Percentiles rank a stretch among this genome's conserved stretches.
These are phyloP conservation scores for Myripristis jacobus DNA, from an alignment of 2,797 vertebrate genomes.

Conservation along the genomic window DNA sequence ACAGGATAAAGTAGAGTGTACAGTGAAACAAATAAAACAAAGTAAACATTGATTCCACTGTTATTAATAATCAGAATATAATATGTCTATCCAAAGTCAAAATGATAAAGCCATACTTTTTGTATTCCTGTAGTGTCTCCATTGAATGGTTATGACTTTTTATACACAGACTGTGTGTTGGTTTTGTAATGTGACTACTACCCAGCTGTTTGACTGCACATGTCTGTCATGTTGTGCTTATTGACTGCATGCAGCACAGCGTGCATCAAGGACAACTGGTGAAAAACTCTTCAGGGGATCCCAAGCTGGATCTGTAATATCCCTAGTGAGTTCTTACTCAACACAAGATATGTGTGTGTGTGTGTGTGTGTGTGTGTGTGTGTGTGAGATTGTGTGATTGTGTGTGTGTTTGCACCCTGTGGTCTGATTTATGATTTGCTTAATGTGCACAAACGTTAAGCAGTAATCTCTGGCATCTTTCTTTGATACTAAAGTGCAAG, in stretches of 20 bases:
- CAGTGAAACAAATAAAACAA: no score
- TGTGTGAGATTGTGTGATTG: no score
- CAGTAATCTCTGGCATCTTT: not conserved
- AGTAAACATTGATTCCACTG: no score
- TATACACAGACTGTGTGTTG: slow-evolving; percentile 3
- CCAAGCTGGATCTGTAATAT: slow-evolving; percentile 15
- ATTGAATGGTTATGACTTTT: not conserved
- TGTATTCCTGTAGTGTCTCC: not conserved
- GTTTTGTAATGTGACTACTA: slow-evolving; percentile 25
- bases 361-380: not conserved
- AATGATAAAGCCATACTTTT: no score
- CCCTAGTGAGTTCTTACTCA: slow-evolving; percentile 13
- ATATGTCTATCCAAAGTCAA: no score
- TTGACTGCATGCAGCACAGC: slow-evolving; percentile 16
- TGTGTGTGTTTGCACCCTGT: no score
- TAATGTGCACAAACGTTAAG: not conserved
- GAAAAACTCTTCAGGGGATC: slow-evolving; percentile 10
- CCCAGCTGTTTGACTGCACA: slow-evolving; percentile 39
- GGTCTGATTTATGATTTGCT: no score
- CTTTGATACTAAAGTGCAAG: not conserved
- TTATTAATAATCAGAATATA: no score
- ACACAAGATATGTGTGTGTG: not conserved
- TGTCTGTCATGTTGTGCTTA: slow-evolving; percentile 23
- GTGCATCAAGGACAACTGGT: slow-evolving; percentile 30
- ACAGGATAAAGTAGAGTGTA: no score